Conservation (phyloP, 2,113 vertebrate genomes). For the Xiphophorus maculatus region DNA sequence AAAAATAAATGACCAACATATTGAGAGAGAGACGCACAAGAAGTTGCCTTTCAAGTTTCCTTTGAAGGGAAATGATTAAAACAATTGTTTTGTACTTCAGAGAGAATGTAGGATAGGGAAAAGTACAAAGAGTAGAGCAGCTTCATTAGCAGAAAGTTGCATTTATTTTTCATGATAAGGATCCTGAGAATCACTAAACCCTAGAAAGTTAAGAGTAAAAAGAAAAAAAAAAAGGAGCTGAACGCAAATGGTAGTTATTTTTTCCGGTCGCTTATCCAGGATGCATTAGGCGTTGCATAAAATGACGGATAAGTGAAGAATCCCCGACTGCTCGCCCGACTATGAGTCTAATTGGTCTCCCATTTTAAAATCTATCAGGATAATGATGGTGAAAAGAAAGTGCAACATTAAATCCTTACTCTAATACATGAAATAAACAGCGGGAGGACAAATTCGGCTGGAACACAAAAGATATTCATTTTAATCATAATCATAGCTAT, state of each 20-base stretch:
- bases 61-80: not conserved
- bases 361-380: conserved; percentile 31
- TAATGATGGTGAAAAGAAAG: conserved; percentile 16
- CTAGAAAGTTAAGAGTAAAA: not conserved
- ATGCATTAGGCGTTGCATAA: conserved; percentile 19
- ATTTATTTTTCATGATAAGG: conserved; percentile 15
- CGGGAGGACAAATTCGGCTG: conserved; percentile 9
- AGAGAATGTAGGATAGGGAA: conserved; percentile 16
- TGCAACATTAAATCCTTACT: conserved; percentile 6
- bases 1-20: not conserved
- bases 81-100: conserved; percentile 1
- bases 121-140: not conserved
- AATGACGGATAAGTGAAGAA: conserved; percentile 24
- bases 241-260: conserved; percentile 11
- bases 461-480: conserved; percentile 30
- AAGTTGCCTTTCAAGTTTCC: not conserved
- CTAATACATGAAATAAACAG: conserved; percentile 3
- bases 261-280: conserved; percentile 25
- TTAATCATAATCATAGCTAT: conserved; percentile 50
- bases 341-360: conserved; percentile 38
- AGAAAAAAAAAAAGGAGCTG: not conserved
- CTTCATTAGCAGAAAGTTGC: conserved; percentile 28
- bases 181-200: not conserved
- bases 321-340: not conserved
- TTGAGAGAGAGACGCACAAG: not conserved